phyloP scores from a whole-genome alignment of 2,888 invertebrate species.

The Apamea crenata region DNA sequence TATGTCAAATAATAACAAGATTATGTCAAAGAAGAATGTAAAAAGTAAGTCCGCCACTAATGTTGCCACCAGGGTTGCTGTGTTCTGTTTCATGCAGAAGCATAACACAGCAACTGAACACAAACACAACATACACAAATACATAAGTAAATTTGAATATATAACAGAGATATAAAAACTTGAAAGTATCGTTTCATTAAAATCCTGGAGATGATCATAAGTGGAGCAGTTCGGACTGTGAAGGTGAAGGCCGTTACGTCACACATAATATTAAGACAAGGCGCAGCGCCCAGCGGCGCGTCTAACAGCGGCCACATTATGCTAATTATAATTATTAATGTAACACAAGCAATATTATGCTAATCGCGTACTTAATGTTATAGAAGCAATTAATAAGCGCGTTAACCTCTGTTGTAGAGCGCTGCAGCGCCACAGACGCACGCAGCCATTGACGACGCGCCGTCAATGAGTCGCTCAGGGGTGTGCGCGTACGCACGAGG shows the following conservation, averaged over 20 bases:
- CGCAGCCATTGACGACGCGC: conserved; percentile 11
- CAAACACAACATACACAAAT: too few species aligned
- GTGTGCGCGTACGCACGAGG: not conserved
- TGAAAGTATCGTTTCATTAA: not conserved
- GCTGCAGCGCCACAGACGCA: conserved; percentile 13
- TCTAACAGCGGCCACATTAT: conserved; percentile 63
- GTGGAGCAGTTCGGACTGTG: conserved; percentile 7
- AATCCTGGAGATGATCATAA: not conserved
- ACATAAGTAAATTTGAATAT: not conserved
- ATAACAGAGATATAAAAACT: not conserved
- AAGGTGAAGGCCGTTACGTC: conserved; percentile 41
- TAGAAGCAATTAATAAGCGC: conserved; percentile 71
- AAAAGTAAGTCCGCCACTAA: too few species aligned
- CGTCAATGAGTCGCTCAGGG: conserved; percentile 17
- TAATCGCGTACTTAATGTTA: conserved; percentile 68
- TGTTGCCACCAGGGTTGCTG: too few species aligned
- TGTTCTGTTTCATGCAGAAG: not conserved
- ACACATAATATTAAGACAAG: conserved; percentile 11
- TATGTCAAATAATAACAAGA: too few species aligned
- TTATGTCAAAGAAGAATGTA: too few species aligned
- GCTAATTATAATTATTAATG: conserved; percentile 71
- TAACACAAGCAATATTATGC: conserved; percentile 68
- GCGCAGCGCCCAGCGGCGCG: conserved; percentile 54
- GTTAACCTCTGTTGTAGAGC: conserved; percentile 53
- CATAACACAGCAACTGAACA: not conserved